phyloP scores from a whole-genome alignment of 2,113 vertebrate species.

The Vulpes ferrilata region DNA sequence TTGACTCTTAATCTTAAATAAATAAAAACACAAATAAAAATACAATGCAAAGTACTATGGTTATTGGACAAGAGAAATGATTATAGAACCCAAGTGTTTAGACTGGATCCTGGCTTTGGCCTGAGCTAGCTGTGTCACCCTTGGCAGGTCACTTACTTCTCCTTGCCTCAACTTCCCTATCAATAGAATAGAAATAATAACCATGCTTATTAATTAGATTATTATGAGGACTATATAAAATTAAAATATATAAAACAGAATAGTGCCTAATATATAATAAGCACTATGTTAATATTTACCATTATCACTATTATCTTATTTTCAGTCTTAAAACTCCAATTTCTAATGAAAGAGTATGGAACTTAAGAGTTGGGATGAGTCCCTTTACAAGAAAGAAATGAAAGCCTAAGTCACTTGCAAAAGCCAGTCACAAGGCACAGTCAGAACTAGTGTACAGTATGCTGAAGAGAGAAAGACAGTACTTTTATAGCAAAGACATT shows the following conservation, averaged over 20 bases:
- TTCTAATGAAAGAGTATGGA: not conserved
- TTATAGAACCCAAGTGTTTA: not conserved
- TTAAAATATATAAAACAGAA: not conserved
- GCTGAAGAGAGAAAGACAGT: too few relatives aligned
- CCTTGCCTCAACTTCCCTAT: not conserved
- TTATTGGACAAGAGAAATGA: not conserved
- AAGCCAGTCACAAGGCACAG: not conserved
- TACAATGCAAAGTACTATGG: not conserved
- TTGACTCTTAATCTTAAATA: not conserved
- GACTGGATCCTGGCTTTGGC: not conserved
- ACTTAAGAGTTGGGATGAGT: not conserved
- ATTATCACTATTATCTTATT: not conserved
- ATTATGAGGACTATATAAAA: not conserved
- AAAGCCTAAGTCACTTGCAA: not conserved
- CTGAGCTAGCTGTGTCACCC: not conserved
- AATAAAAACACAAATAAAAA: constrained; percentile 4
- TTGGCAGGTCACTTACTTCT: not conserved
- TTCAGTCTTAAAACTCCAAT: not conserved
- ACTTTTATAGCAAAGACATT: not conserved
- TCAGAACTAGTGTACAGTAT: not conserved
- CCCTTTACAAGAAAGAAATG: not conserved
- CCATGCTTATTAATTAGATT: not conserved
- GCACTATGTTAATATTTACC: not conserved
- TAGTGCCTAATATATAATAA: not conserved
- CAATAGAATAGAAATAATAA: not conserved